Percentiles rank a stretch among this genome's conserved stretches.
These are phyloP conservation scores for Hirtodrosophila confusa DNA, from an alignment of 2,888 invertebrate species.

Conservation along the genomic window DNA sequence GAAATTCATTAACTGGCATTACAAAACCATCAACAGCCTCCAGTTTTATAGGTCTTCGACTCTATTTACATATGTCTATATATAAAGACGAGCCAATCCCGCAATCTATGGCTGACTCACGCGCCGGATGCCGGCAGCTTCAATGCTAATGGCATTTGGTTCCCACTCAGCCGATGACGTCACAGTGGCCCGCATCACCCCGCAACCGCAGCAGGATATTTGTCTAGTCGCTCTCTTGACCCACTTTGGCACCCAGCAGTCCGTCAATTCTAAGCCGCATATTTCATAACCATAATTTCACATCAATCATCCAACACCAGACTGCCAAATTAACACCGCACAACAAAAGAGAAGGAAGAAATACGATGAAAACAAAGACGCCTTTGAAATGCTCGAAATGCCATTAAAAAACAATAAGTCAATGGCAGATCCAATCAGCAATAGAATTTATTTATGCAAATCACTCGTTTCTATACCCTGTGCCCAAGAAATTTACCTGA, in stretches of 20 bases:
- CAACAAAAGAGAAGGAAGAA: constrained; percentile 35
- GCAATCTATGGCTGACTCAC: constrained; percentile 39
- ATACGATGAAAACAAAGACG: constrained; percentile 5
- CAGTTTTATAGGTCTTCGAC: constrained; percentile 15
- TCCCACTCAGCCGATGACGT: constrained; percentile 26
- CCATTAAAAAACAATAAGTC: constrained; percentile 69
- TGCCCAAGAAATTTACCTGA: no score
- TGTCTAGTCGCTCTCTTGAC: constrained; percentile 46
- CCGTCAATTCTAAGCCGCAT: constrained; percentile 36
- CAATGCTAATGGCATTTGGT: not conserved
- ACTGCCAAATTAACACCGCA: constrained; percentile 61
- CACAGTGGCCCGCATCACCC: not conserved
- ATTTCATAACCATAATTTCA: constrained; percentile 39
- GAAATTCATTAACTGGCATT: constrained; percentile 51
- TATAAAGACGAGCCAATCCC: constrained; percentile 30
- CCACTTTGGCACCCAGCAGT: constrained; percentile 22
- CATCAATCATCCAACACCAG: constrained; percentile 59
- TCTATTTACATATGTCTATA: constrained; percentile 27
- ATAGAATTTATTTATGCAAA: constrained; percentile 72
- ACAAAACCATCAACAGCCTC: constrained; percentile 39
- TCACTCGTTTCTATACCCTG: constrained; percentile 17
- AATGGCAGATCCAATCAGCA: constrained; percentile 70
- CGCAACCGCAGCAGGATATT: constrained; percentile 31
- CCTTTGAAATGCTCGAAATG: constrained; percentile 43
- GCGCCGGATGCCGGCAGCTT: constrained; percentile 32